A percentile compares a stretch with the other conserved stretches of the same genome.
Conservation (phyloP, 2,113 vertebrate species). For the Sminthopsis crassicaudata region DNA sequence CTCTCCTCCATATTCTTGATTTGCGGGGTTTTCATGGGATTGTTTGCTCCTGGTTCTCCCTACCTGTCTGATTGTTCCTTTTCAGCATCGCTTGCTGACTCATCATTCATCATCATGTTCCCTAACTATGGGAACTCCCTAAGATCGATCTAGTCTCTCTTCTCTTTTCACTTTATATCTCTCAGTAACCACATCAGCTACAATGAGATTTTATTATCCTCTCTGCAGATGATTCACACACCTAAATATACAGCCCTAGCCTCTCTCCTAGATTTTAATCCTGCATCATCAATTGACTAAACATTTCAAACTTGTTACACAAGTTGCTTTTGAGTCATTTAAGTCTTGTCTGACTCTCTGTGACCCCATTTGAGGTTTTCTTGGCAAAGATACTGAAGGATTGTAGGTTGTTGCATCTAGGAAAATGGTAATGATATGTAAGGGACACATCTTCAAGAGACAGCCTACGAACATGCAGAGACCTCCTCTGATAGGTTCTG, state of each 20-base stretch:
- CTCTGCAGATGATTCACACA: background rate
- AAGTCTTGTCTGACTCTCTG: background rate
- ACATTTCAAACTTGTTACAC: background rate
- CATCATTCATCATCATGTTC: background rate
- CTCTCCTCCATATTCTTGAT: background rate
- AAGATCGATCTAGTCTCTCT: background rate
- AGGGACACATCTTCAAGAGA: background rate
- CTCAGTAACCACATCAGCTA: background rate
- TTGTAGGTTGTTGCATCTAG: background rate
- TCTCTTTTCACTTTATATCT: background rate
- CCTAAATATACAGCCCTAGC: background rate
- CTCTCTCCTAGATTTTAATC: background rate
- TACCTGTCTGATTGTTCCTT: background rate
- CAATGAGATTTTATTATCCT: background rate
- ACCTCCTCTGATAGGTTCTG: background rate
- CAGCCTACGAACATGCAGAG: background rate
- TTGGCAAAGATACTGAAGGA: background rate
- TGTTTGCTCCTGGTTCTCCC: background rate
- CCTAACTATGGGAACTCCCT: background rate
- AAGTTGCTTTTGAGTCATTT: background rate
- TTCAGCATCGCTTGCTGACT: background rate
- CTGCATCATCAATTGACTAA: background rate
- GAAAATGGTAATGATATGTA: background rate
- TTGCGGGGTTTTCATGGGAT: background rate
- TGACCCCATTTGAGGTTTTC: background rate